Base-by-base conservation (phyloP, 2,888 invertebrate species). In the Hololepta plana region DNA sequence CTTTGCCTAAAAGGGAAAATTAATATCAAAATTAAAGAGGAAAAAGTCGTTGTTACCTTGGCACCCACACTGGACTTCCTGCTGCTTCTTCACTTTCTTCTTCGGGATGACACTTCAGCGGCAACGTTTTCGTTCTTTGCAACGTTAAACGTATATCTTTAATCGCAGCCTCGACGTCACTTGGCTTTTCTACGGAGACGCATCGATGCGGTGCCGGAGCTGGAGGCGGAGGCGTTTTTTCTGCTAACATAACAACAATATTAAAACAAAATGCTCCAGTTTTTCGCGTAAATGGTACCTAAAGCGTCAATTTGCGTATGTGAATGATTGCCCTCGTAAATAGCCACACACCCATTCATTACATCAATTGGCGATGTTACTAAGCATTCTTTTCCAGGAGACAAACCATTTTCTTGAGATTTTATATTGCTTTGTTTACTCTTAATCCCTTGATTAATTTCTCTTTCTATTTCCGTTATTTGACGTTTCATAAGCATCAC, bases 101-200 rank as follows among this genome's bases (percentile, higher is more conserved):
- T 32, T 46, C 52, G 15, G 44, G 49, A 37, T 45, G 53, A 35
- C 49, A 49, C 33, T 64, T 62, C 9, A 65, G 55, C 14, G 70
- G 68, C 32, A 70, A 50, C 10, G 68, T 64, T 51, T 71, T 71
- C 28, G 73, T 73, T 51, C 76, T 67, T 56, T 70, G 82, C 36
- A 81, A 55, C 35, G 72, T 76, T 42, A 81, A 68, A 26, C 84
- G 70, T 40, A 87, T 85, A 39, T 85, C 85, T 47, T 79, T 79
- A 43, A 81, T 72, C 19, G 79, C 76, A 39, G 79, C 69, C 48
- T 68, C 64, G 3, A 56, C 55, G 32, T 52, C 52, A 24, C 43
- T 48, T 4, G 47, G 38, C 34, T 48, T 51, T 30, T 52, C 50
- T 4, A 10, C 40, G 26, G 39, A 52, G 32, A 52, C 37, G 38